Base-by-base conservation (phyloP, 2,888 invertebrate genomes). In the Deilephila porcellus region DNA sequence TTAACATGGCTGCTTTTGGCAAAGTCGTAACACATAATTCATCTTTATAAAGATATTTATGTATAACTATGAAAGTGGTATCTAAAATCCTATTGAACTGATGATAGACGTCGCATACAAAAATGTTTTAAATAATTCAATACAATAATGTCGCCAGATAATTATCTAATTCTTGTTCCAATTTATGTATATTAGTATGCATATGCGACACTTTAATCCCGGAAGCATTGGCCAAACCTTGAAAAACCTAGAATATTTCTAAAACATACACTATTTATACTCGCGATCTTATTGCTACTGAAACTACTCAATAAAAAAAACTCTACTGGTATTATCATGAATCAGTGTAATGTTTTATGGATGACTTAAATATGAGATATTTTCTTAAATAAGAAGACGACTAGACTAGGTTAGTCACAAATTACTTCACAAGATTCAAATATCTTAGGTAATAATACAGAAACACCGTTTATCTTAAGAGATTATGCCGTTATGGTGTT, bases 171-270 rank as follows among this genome's bases (percentile, higher is more conserved):
- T 25, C 25, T 52, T 20, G 14, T 67, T 52, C 6, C 17, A 25
- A 25, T 7, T 17, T 14, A 32, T 34, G 32, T 14, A 63, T 34
- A 34, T 63, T 6, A 52, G 7, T 52, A 45, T 19, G 17, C n/a
- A 0, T n/a, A 56, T 56, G 56, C 17, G 5, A 11, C 52, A 25
- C 25, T 25, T 37, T 63, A 6, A n/a, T 20, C 52, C 25, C 64
- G 64, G 67, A 67, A 67, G 52, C 14, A 67, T 25, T 67, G 20
- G 14, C 20, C 20, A 25, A 52, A 52, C 64, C 64, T 45, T 67
- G 64, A 63, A 62, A 63, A 14, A 32, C 45, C 64, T 11, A 37
- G 64, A 67, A 52, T 67, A 25, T 45, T 29, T 52, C 37, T 52
- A 25, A 67, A 63, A n/a, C 20, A 25, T 5, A 20, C 17, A 34